These are phyloP conservation scores for Drosophila ohnishii DNA, from an alignment of 1,140 invertebrate genomes.

Conservation along the genomic window DNA sequence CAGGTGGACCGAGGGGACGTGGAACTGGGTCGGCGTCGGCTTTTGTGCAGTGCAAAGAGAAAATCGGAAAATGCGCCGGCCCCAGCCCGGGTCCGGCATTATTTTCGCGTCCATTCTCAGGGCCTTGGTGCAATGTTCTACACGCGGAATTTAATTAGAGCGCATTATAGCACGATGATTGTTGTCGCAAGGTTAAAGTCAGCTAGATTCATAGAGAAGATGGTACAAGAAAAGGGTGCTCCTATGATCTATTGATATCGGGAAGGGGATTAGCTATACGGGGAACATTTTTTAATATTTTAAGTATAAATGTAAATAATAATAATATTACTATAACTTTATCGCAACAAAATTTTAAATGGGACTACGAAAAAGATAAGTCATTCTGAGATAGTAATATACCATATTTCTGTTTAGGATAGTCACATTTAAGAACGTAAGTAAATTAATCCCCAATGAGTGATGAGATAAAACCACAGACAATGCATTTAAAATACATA, in stretches of 20 bases:
- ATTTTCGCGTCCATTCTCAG: constrained; percentile 18
- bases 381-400: background rate
- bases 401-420: background rate
- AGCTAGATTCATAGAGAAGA: constrained; percentile 6
- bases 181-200: constrained; percentile 74
- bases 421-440: background rate
- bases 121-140: constrained; percentile 52
- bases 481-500: background rate
- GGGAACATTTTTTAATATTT: constrained; percentile 1
- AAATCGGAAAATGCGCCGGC: constrained; percentile 51
- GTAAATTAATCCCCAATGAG: background rate
- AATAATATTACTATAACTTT: background rate
- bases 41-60: constrained; percentile 42
- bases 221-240: constrained; percentile 15
- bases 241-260: constrained; percentile 8
- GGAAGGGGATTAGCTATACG: background rate
- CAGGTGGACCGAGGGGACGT: constrained; percentile 15
- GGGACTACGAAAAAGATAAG: background rate
- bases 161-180: constrained; percentile 38
- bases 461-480: background rate
- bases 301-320: background rate
- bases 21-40: constrained; percentile 49
- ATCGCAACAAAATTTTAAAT: background rate
- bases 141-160: constrained; percentile 73
- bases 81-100: constrained; percentile 30